Base-by-base conservation (phyloP, 2,888 invertebrate genomes). In the Ecdyonurus torrentis region DNA sequence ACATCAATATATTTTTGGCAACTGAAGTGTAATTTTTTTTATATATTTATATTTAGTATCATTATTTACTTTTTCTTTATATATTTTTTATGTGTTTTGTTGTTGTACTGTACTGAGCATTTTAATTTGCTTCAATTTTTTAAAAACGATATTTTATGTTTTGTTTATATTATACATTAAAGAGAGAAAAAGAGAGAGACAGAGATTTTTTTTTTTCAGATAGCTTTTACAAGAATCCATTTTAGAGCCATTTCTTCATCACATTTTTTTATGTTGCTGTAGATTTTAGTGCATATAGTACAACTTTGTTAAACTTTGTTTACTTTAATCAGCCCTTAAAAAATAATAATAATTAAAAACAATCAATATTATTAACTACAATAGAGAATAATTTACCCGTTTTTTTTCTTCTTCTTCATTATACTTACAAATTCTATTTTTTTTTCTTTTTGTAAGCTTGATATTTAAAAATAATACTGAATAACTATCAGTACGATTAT, bases 1-100 rank as follows among this genome's bases (percentile, higher is more conserved):
- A 66, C 66, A 66, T 65, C 65, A 65, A 65, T 37, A 10, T 37
- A 10, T 37, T 37, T 37, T 5, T 37, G 37, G 37, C 37, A 37
- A 37, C 37, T 10, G 37, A 37, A 37, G 37, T 37, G 37, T 37
- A 15, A 37, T 37, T 37, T 37, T 10, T 37, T 37, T 10, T 37
- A n/a, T n/a, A n/a, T n/a, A n/a, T n/a, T 50, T 22, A 60, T 50
- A 20, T 50, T 52, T 61, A 61, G 23, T 61, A n/a, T 52, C 61
- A 61, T 52, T 5, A 5, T 23, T 20, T 58, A 58, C 24, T 10
- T 58, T 58, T 20, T 10, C 22, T 55, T 55, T n/a, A 20, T 58
- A 15, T 58, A 58, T 60, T 22, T 60, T 24, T 22, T 60, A 60
- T 60, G 15, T 22, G 37, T 37, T 5, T 37, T 37, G 5, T 5